Percentiles rank a stretch among this genome's conserved stretches.
These are phyloP conservation scores for Melanotus villosus DNA, from an alignment of 2,888 invertebrate genomes.

Conservation along the genomic window DNA sequence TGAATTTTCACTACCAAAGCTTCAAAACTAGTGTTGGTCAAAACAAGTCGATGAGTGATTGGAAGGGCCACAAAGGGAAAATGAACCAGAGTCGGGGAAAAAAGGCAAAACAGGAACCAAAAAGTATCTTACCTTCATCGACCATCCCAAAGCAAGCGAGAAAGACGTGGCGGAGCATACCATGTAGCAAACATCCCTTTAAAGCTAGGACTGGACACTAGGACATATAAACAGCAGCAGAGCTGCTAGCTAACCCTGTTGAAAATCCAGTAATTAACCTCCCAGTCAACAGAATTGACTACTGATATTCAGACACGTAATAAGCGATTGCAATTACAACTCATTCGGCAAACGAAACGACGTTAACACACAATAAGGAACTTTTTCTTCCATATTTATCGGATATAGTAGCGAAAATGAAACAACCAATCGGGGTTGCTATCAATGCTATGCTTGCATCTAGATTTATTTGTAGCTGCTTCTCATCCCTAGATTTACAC, in stretches of 20 bases:
- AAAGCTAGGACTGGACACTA: slow-evolving; percentile 69
- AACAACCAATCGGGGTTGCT: slow-evolving; percentile 71
- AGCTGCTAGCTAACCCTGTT: slow-evolving; percentile 71
- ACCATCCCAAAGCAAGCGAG: slow-evolving; percentile 68
- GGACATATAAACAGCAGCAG: slow-evolving; percentile 72
- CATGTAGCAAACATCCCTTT: slow-evolving; percentile 72
- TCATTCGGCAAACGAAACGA: slow-evolving; percentile 71
- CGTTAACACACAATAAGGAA: slow-evolving; percentile 68
- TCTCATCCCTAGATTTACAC: too few relatives aligned
- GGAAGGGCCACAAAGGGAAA: too few relatives aligned
- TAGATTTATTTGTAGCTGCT: too few relatives aligned
- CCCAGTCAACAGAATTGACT: slow-evolving; percentile 67
- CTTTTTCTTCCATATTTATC: slow-evolving; percentile 71
- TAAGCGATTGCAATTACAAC: slow-evolving; percentile 67
- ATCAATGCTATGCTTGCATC: slow-evolving; percentile 72
- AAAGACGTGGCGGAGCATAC: slow-evolving; percentile 72
- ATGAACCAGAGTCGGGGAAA: not conserved
- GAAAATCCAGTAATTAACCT: slow-evolving; percentile 69
- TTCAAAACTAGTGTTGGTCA: too few relatives aligned
- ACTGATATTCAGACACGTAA: slow-evolving; percentile 57
- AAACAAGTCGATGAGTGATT: too few relatives aligned
- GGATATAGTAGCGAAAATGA: slow-evolving; percentile 69
- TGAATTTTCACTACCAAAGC: too few relatives aligned
- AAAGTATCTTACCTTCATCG: slow-evolving; percentile 68
- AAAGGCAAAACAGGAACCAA: not conserved